phyloP scores from a whole-genome alignment of 2,888 invertebrate species.

The Trilocha varians region DNA sequence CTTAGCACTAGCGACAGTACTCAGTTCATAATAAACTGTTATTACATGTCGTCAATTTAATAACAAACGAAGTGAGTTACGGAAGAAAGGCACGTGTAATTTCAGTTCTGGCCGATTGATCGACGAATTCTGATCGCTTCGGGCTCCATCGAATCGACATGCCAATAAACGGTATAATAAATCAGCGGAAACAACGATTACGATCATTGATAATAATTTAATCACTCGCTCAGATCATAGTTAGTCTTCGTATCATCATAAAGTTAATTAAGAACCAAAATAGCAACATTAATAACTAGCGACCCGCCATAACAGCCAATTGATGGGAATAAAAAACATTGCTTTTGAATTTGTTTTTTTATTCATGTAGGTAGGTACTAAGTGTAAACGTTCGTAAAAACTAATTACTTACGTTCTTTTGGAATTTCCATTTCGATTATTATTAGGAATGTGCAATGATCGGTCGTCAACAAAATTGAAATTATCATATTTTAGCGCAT shows the following conservation, averaged over 20 bases:
- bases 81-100: conserved; percentile 52
- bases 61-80: conserved; percentile 43
- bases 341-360: too few relatives aligned
- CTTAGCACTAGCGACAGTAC: conserved; percentile 30
- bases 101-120: conserved; percentile 38
- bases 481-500: too few relatives aligned
- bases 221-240: not conserved
- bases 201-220: conserved; percentile 14
- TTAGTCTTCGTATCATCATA: not conserved
- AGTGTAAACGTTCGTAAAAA: too few relatives aligned
- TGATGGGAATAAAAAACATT: too few relatives aligned
- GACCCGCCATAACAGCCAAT: too few relatives aligned
- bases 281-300: not conserved
- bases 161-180: conserved; percentile 38
- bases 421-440: too few relatives aligned
- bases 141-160: conserved; percentile 33
- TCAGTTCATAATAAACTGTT: conserved; percentile 36
- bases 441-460: too few relatives aligned
- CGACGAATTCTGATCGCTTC: conserved; percentile 36
- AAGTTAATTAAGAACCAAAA: not conserved
- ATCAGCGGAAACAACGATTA: conserved; percentile 34
- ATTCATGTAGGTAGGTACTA: too few relatives aligned
- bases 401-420: too few relatives aligned
- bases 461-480: too few relatives aligned
- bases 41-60: conserved; percentile 51